Percentiles rank a stretch among this genome's conserved stretches.
Conservation (phyloP, 2,797 vertebrate genomes). For the Chaunax sp. region DNA sequence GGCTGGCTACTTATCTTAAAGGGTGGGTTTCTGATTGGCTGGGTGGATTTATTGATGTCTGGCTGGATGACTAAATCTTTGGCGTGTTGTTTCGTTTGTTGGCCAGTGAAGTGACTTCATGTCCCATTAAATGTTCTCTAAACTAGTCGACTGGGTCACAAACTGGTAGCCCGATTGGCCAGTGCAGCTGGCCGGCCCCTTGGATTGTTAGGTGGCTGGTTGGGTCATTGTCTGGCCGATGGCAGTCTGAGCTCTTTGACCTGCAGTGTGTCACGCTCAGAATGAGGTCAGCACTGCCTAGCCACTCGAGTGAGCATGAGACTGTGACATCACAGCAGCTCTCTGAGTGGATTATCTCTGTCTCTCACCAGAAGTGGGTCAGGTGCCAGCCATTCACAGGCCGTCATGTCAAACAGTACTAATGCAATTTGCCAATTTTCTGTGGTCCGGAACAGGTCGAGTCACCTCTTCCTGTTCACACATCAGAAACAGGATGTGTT, state of each 20-base stretch:
- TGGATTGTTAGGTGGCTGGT: constrained; percentile 2
- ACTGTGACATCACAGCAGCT: constrained; percentile 43
- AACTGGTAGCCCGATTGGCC: not conserved
- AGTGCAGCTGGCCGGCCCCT: not conserved
- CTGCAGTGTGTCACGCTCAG: constrained; percentile 5
- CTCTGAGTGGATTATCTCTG: constrained; percentile 23
- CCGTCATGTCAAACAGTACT: not conserved
- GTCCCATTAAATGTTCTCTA: not conserved
- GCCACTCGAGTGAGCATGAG: constrained; percentile 18
- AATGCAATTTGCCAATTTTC: not conserved
- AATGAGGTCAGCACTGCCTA: constrained; percentile 46
- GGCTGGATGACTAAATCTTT: not conserved
- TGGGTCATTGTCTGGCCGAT: not conserved
- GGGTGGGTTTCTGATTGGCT: constrained; percentile 15
- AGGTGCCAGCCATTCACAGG: constrained; percentile 1
- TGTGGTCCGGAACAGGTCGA: too few relatives aligned
- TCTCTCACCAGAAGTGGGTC: constrained; percentile 26
- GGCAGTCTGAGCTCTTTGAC: constrained; percentile 39
- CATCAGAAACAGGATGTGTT: too few relatives aligned
- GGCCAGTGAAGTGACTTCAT: not conserved
- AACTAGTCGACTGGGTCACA: not conserved
- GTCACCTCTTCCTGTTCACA: too few relatives aligned
- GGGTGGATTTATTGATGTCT: too few relatives aligned
- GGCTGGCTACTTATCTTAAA: constrained; percentile 7
- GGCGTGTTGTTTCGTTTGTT: constrained; percentile 8